Base-by-base conservation (phyloP, 2,797 vertebrate genomes). In the Myripristis jacobus region DNA sequence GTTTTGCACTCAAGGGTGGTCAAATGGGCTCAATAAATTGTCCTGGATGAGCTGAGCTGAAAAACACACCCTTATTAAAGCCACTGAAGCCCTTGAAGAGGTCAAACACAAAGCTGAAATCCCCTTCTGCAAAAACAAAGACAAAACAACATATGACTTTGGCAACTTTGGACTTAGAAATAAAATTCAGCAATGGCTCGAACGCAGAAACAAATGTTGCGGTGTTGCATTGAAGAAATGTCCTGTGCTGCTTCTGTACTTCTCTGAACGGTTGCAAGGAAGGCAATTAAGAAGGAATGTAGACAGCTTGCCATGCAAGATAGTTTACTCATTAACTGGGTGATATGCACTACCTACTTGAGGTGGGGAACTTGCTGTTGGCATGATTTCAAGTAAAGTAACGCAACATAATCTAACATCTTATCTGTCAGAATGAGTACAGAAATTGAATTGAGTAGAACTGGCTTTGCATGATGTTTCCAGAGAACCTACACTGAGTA, bases 1-100 rank as follows among this genome's bases (percentile, higher is more conserved):
- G 44, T 63, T 79, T 75, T 67, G 13, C 53, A 53, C 75, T 80
- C 68, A 74, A 70, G 60, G 54, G 70, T 55, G 54, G 68, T 53
- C 21, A 44, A 61, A 46, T 34, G 19, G 12, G n/a, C 48, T 70
- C 36, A 24, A 55, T 59, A 60, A 52, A 54, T 55, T 55, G 36
- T 15, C 34, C 47, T 41, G 15, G 55, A 43, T 51, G 48, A 38
- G 46, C 47, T 6, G 34, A 51, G 66, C 70, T 75, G 55, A 70
- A 70, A 12, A 43, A 13, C 34, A 44, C 15, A 27, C 21, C 43
- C 21, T 61, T 59, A 44, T 65, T 36, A 57, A 59, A 74, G 41
- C 51, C 51, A 50, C 51, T 61, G 24, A 60, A 16, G 19, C 16
- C 18, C 22, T 60, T n/a, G 1, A 56, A 70, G 78, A 79, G 70